Conservation (phyloP, 2,888 invertebrate species). For the Agriopis leucophaearia region DNA sequence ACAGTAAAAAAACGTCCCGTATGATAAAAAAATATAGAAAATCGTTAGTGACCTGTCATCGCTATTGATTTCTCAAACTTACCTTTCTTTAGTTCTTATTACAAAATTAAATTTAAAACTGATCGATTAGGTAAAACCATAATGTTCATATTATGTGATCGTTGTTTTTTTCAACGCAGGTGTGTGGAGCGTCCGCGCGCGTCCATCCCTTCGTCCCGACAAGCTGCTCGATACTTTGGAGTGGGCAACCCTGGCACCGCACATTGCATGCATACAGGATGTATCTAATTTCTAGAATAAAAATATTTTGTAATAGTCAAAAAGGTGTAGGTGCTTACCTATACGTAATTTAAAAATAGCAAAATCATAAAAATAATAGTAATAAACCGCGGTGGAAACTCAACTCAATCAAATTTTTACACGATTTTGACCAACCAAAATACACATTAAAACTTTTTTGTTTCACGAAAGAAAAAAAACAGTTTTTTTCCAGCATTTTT, state of each 20-base stretch:
- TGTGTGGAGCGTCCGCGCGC: conserved; percentile 58
- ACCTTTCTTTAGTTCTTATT: background rate
- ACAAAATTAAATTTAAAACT: conserved; percentile 1
- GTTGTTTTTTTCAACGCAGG: conserved; percentile 53
- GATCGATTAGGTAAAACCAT: conserved; percentile 31
- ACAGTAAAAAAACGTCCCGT: no score
- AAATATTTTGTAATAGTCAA: no score
- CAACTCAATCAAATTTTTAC: no score
- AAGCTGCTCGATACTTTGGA: conserved; percentile 44
- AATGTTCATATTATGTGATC: conserved; percentile 26
- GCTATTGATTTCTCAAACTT: background rate
- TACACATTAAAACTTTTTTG: no score
- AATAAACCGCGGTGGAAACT: no score
- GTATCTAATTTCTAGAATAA: conserved; percentile 27
- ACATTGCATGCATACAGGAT: conserved; percentile 63
- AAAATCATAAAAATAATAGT: no score
- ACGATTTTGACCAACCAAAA: no score
- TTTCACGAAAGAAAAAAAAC: no score
- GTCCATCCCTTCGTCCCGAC: conserved; percentile 74
- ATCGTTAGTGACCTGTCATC: background rate
- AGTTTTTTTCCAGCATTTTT: no score
- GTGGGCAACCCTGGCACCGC: conserved; percentile 60
- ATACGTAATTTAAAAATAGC: no score
- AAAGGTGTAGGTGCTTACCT: no score
- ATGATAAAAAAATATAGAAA: background rate